Percentiles rank a stretch among this genome's conserved stretches.
These are phyloP conservation scores for Notarius quadriscutis DNA, from an alignment of 2,113 vertebrate genomes.

Conservation along the genomic window DNA sequence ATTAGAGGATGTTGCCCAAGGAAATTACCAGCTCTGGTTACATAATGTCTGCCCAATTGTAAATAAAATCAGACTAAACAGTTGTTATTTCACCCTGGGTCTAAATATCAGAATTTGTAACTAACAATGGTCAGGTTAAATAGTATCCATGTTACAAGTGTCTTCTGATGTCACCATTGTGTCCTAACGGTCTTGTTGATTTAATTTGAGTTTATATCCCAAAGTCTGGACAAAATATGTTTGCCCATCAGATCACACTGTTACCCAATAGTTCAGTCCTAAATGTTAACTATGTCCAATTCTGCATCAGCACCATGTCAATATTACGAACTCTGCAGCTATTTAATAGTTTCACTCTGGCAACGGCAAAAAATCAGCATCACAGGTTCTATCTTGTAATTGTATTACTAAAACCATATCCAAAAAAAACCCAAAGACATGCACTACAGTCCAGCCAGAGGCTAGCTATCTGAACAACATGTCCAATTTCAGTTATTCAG, in stretches of 20 bases:
- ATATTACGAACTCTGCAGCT: background rate
- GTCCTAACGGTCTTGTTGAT: background rate
- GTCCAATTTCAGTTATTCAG: conserved; percentile 73
- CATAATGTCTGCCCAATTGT: conserved; percentile 49
- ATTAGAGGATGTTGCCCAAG: conserved; percentile 53
- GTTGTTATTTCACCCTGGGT: conserved; percentile 42
- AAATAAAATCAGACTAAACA: conserved; percentile 58
- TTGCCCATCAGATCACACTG: background rate
- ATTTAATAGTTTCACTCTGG: background rate
- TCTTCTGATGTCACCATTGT: background rate
- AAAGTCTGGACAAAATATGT: background rate
- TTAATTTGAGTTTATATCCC: background rate
- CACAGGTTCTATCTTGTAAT: background rate
- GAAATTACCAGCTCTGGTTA: conserved; percentile 57
- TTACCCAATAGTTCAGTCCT: background rate
- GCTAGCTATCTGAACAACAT: conserved; percentile 66
- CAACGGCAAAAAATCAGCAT: background rate
- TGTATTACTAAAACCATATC: conserved; percentile 4
- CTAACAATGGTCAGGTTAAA: conserved; percentile 10
- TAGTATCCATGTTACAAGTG: conserved; percentile 8
- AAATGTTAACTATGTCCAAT: background rate
- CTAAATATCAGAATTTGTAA: background rate
- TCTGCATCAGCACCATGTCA: background rate
- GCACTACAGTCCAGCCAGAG: conserved; percentile 59
- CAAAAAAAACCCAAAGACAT: conserved; percentile 9